These are phyloP conservation scores for Hyalella azteca DNA, from an alignment of 2,888 invertebrate species.

Conservation along the genomic window DNA sequence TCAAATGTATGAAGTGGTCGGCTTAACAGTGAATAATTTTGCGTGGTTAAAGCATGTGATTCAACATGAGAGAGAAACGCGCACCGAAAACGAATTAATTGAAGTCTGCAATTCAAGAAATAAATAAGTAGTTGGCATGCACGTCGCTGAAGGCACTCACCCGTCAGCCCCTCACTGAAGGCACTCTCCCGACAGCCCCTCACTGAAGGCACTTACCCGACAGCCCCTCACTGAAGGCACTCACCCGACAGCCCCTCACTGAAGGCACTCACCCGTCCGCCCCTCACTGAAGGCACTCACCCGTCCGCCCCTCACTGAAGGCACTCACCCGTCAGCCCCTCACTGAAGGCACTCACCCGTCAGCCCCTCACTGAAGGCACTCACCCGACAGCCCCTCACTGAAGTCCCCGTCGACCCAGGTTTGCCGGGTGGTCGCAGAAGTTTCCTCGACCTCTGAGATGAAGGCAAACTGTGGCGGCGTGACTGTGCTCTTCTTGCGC, in stretches of 20 bases:
- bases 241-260: conserved; percentile 15
- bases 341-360: neutral
- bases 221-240: neutral
- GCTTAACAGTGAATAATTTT: too few species aligned
- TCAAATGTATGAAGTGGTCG: too few species aligned
- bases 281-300: neutral
- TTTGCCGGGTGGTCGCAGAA: neutral
- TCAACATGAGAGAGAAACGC: too few species aligned
- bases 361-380: neutral
- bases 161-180: neutral
- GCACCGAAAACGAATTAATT: too few species aligned
- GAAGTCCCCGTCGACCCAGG: conserved; percentile 24
- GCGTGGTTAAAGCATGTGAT: too few species aligned
- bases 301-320: neutral
- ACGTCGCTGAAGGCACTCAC: too few species aligned
- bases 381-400: conserved; percentile 15
- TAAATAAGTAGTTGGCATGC: too few species aligned
- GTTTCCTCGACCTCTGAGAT: neutral
- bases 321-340: neutral
- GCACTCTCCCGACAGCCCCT: neutral
- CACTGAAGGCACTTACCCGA: neutral
- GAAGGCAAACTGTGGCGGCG: neutral
- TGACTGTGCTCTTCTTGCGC: conserved; percentile 20
- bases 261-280: neutral
- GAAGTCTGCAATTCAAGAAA: too few species aligned